Evolutionary conservation across 1,140 invertebrate species (phyloP).

Genomic region (Macrobrachium nipponense): DNA sequence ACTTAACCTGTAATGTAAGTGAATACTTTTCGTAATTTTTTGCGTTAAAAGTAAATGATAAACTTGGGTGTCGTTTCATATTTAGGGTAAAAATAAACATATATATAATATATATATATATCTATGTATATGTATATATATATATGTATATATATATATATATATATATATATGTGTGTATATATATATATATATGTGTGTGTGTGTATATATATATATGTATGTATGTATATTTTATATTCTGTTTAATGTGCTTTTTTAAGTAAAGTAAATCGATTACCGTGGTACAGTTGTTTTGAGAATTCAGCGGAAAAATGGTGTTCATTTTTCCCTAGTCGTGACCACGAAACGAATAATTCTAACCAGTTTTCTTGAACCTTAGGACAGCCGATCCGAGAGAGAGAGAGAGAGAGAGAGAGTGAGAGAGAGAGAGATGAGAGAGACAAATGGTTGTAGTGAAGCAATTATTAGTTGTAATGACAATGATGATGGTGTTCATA

Average conservation of each 20-base stretch:
- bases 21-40: too few species aligned
- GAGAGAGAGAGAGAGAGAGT: slow-evolving; percentile 30
- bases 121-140: slow-evolving; percentile 14
- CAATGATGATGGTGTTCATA: too few species aligned
- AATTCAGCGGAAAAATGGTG: not conserved
- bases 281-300: not conserved
- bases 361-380: too few species aligned
- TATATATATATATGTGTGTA: too few species aligned
- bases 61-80: not conserved
- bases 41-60: too few species aligned
- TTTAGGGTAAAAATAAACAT: not conserved
- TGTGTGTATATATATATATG: not conserved
- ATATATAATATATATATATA: slow-evolving; percentile 4
- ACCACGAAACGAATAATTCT: too few species aligned
- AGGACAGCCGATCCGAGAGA: slow-evolving; percentile 1
- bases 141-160: not conserved
- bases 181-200: not conserved
- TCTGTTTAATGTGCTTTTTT: too few species aligned
- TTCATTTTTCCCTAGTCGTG: too few species aligned
- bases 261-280: not conserved
- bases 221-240: too few species aligned
- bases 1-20: too few species aligned
- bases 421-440: slow-evolving; percentile 27
- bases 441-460: too few species aligned
- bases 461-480: too few species aligned